These are phyloP conservation scores for Dissostichus mawsoni DNA, from an alignment of 2,113 vertebrate genomes.

Conservation along the genomic window DNA sequence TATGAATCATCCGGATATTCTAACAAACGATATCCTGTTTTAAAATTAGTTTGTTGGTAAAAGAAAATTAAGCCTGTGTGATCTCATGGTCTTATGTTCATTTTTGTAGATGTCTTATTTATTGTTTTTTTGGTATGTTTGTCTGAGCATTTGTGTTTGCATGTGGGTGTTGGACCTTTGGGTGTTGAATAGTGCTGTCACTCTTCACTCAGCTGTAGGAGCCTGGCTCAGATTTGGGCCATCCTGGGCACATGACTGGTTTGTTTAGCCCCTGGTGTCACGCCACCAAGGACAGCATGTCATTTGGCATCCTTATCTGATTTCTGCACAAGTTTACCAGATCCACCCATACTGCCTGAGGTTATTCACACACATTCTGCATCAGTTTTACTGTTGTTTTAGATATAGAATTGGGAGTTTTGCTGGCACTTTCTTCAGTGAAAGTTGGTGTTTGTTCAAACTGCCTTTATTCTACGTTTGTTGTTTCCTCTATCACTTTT, in stretches of 20 bases:
- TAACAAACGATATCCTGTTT: neutral
- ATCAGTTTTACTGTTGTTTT: constrained; percentile 39
- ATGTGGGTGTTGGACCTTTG: too few relatives aligned
- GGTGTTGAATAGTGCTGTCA: constrained; percentile 28
- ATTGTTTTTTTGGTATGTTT: too few relatives aligned
- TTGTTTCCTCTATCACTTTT: constrained; percentile 12
- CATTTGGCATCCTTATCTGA: constrained; percentile 68
- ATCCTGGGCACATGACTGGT: constrained; percentile 49
- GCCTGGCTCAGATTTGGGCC: constrained; percentile 52
- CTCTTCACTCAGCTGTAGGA: constrained; percentile 54
- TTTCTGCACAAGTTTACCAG: constrained; percentile 50
- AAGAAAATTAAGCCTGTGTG: too few relatives aligned
- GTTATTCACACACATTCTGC: constrained; percentile 25
- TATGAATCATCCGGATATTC: neutral
- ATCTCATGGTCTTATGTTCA: too few relatives aligned
- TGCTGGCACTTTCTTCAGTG: constrained; percentile 3
- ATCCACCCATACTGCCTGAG: constrained; percentile 55
- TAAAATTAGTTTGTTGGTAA: too few relatives aligned
- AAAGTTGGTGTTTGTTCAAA: neutral
- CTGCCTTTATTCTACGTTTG: constrained; percentile 2
- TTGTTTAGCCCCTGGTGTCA: constrained; percentile 73
- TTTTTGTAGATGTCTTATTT: too few relatives aligned
- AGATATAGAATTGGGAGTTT: constrained; percentile 16
- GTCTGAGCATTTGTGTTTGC: too few relatives aligned
- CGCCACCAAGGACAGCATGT: constrained; percentile 63